Evolutionary conservation across 30 jellyfish, hydroid and myxozoan species (phyloP).

Genomic region (Aurelia aurita complex sp. Pacific): DNA sequence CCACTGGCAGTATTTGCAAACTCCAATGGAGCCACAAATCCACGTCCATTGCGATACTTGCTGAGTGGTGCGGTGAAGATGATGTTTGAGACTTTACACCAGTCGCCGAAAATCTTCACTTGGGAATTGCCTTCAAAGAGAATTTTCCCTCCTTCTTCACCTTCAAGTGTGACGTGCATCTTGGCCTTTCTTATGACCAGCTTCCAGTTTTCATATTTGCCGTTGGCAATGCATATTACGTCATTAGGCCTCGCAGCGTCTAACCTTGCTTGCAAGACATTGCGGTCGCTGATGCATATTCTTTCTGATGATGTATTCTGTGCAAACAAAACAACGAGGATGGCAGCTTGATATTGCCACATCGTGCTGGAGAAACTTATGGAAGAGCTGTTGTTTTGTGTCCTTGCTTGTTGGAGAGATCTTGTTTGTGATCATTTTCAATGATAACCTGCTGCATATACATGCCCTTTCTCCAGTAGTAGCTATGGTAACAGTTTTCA

Average conservation of each 20-base stretch:
- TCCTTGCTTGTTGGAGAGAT: too few species aligned
- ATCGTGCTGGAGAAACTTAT: too few species aligned
- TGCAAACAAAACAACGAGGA: too few species aligned
- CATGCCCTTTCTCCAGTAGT: too few species aligned
- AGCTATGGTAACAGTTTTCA: too few species aligned
- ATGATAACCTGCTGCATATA: too few species aligned
- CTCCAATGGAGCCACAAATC: conserved; percentile 14
- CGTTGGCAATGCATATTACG: conserved; percentile 26
- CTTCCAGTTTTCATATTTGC: conserved; percentile 14
- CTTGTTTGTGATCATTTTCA: too few species aligned
- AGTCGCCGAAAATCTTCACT: conserved; percentile 7
- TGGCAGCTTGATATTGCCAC: too few species aligned
- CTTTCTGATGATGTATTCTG: too few species aligned
- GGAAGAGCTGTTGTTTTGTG: too few species aligned
- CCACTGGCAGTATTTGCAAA: conserved; percentile 10
- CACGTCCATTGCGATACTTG: conserved; percentile 1
- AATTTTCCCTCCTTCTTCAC: conserved; percentile 31
- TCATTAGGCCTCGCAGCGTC: conserved; percentile 13
- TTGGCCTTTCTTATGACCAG: neutral
- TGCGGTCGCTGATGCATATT: too few species aligned
- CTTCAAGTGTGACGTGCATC: neutral
- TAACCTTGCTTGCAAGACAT: too few species aligned
- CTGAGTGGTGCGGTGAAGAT: conserved; percentile 29
- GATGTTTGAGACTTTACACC: neutral
- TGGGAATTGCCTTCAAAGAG: conserved; percentile 21